Evolutionary conservation across 2,113 vertebrate species (phyloP).

Genomic region (Marmota flaviventris): DNA sequence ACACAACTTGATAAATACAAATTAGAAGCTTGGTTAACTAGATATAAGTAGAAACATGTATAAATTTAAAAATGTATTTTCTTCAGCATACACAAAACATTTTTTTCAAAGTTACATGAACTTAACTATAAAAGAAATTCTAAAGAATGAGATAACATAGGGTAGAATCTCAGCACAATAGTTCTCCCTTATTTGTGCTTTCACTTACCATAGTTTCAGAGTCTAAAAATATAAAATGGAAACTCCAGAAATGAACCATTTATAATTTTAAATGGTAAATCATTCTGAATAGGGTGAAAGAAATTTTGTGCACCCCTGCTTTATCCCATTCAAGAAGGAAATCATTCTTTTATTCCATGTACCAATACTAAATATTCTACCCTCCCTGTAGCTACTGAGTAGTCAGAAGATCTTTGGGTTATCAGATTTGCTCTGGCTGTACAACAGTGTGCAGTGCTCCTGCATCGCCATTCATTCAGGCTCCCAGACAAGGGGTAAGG

Average conservation of each 20-base stretch:
- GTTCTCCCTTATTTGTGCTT: background rate
- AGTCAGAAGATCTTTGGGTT: background rate
- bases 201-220: background rate
- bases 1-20: background rate
- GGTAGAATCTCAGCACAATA: background rate
- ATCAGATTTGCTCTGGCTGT: background rate
- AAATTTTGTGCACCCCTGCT: background rate
- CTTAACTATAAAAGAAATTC: background rate
- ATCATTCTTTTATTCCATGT: background rate
- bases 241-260: background rate
- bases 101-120: background rate
- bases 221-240: background rate
- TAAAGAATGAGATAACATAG: background rate
- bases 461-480: too few species aligned
- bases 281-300: background rate
- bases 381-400: background rate
- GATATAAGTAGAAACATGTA: background rate
- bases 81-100: background rate
- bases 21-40: slow-evolving; percentile 8
- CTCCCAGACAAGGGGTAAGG: too few species aligned
- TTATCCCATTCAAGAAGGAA: too few species aligned
- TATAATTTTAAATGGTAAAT: background rate
- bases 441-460: background rate
- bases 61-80: background rate
- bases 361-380: background rate